Percentiles rank a stretch among this genome's conserved stretches.
phyloP scores from a whole-genome alignment of 2,113 vertebrate genomes.

The Ailurus styani region DNA sequence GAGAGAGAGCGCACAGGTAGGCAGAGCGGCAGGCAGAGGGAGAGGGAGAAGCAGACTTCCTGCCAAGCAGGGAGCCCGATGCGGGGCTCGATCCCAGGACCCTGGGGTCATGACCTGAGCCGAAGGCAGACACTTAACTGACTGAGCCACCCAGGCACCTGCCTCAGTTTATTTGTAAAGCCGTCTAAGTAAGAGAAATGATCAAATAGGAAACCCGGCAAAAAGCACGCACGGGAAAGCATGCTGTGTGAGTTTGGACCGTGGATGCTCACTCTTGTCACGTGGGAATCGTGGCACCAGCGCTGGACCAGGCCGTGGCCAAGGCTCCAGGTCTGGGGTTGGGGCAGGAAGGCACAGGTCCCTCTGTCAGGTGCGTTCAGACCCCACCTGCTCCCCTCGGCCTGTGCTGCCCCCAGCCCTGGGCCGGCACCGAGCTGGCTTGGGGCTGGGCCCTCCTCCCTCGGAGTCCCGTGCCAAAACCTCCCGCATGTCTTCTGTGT shows the following conservation, averaged over 20 bases:
- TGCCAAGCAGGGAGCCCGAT: too few species aligned
- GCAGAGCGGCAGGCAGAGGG: too few species aligned
- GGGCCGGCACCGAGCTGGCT: not conserved
- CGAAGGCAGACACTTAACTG: too few species aligned
- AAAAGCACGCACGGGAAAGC: accelerated
- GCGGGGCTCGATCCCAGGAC: too few species aligned
- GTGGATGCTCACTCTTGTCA: not conserved
- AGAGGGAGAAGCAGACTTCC: too few species aligned
- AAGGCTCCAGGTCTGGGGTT: not conserved
- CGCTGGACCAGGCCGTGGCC: not conserved
- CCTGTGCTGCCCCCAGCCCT: not conserved
- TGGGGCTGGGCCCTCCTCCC: not conserved
- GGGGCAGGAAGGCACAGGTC: not conserved
- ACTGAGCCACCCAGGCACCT: too few species aligned
- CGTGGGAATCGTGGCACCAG: not conserved
- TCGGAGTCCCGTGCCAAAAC: not conserved
- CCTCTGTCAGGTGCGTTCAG: not conserved
- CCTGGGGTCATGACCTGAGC: too few species aligned
- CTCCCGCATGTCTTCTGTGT: accelerated
- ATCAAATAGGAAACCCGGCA: not conserved
- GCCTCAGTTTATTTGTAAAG: not conserved
- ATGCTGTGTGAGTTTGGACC: not conserved
- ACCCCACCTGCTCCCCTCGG: not conserved
- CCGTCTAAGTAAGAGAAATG: not conserved
- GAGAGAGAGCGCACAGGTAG: too few species aligned